Evolutionary conservation across 2,888 invertebrate species (phyloP), one percentile per base, ranked within the genome.

Genomic region (Drosophila leonis): DNA sequence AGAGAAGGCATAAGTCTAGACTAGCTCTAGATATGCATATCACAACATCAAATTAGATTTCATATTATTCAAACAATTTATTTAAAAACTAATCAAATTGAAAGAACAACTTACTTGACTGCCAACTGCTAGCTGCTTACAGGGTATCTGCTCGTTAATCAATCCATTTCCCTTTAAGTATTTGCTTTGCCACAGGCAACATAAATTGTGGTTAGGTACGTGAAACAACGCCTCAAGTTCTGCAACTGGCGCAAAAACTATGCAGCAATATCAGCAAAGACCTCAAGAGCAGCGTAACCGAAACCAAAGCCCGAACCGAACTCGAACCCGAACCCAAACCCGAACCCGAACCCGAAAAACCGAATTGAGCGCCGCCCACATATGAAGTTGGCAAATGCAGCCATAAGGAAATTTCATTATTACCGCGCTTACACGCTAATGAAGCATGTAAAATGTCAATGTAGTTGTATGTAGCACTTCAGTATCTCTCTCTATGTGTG

Each of bases 381-480:
- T 46, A 59, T 61, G 72, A 69, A 73, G 83, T 70, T 84, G 72
- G 60, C 48, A 73, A 73, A 83, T 77, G 88, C 90, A 88, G 83
- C 76, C 82, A 83, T 87, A 90, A 80, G 86, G 79, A 90, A 90
- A 90, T 90, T 90, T 89, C 82, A 87, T 90, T 91, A 90, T 90
- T 83, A 82, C 84, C 86, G 79, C 85, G 88, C 80, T 86, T 90
- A 90, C 78, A 83, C 82, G 86, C 90, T 91, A 90, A 90, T 90
- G 91, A 90, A 90, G 91, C 90, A 84, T 86, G 81, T 90, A 88
- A 88, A 86, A 85, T 86, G 86, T 86, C 90, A 86, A 86, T 90
- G 88, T 88, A 77, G 78, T 75, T 69, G 74, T 71, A 61, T 80
- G 68, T 67, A 52, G 55, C 66, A 56, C 51, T 70, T 65, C 64